These are phyloP conservation scores for Mionectes macconnelli DNA, from an alignment of 2,113 vertebrate species.

Conservation along the genomic window DNA sequence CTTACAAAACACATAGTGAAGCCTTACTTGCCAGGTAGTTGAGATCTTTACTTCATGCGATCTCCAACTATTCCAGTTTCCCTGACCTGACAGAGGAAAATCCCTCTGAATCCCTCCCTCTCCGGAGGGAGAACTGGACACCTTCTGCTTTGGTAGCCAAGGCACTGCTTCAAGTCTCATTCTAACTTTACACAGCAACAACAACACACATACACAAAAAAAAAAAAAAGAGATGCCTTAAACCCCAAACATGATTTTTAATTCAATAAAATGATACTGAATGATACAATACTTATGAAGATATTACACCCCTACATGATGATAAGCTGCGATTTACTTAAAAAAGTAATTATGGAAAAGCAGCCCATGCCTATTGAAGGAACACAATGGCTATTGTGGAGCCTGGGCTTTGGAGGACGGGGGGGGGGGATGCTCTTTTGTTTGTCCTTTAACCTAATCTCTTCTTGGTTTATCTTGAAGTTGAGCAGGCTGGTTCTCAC, in stretches of 20 bases:
- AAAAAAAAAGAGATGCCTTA: neutral
- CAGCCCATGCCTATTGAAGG: neutral
- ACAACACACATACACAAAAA: neutral
- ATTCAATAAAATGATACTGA: neutral
- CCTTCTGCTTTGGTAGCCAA: neutral
- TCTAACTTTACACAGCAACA: neutral
- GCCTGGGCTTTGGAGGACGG: neutral
- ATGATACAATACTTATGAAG: slow-evolving; percentile 3
- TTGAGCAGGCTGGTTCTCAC: neutral
- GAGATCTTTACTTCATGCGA: neutral
- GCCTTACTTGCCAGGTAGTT: neutral
- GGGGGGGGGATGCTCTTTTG: slow-evolving; percentile 22
- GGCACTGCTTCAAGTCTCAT: neutral
- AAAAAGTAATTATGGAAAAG: slow-evolving; percentile 21
- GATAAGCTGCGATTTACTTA: slow-evolving; percentile 11
- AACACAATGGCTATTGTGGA: slow-evolving; percentile 24
- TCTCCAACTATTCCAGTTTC: neutral
- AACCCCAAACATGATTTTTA: neutral
- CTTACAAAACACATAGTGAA: neutral
- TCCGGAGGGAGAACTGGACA: neutral
- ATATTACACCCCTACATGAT: neutral
- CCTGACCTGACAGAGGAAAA: neutral
- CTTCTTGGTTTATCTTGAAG: slow-evolving; percentile 44
- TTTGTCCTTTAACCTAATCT: slow-evolving; percentile 62
- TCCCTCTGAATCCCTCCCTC: neutral